These are phyloP conservation scores for Diaphora mendica DNA, from an alignment of 2,888 invertebrate species.

Conservation along the genomic window DNA sequence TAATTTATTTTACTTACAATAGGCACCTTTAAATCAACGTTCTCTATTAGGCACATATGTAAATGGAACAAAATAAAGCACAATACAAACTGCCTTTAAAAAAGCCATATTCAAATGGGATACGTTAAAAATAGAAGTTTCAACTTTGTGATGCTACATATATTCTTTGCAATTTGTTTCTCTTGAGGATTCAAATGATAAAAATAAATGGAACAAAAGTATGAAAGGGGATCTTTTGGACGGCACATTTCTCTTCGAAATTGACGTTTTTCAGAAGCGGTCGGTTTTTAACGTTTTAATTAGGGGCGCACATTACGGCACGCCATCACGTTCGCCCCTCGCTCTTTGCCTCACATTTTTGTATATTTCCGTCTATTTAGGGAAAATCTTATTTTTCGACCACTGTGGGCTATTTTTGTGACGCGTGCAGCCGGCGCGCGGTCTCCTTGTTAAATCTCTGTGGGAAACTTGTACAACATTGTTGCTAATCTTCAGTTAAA, in stretches of 20 bases:
- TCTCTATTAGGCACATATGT: not conserved
- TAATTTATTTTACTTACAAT: not conserved
- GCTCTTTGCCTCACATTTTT: constrained; percentile 84
- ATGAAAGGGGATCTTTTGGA: constrained; percentile 81
- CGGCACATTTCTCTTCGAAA: constrained; percentile 86
- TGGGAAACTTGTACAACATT: constrained; percentile 79
- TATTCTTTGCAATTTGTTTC: constrained; percentile 71
- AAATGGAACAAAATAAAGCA: not conserved
- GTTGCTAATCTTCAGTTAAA: constrained; percentile 55
- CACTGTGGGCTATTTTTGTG: constrained; percentile 84
- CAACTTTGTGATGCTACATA: constrained; percentile 55
- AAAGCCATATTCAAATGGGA: not conserved
- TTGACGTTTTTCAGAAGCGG: constrained; percentile 85
- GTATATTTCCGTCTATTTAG: constrained; percentile 86
- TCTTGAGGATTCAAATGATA: constrained; percentile 69
- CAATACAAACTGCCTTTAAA: not conserved
- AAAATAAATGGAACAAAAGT: constrained; percentile 77
- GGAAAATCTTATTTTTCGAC: constrained; percentile 86
- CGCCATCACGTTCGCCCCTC: constrained; percentile 85
- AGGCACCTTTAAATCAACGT: not conserved
- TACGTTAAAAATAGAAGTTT: constrained; percentile 19
- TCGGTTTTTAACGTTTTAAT: constrained; percentile 87
- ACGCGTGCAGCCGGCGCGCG: constrained; percentile 83
- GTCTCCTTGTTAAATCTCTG: constrained; percentile 82
- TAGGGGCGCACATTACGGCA: constrained; percentile 86